Percentiles rank a stretch among this genome's conserved stretches.
phyloP scores from a whole-genome alignment of 2,888 invertebrate species.

The Lissocephala sabroskyi region DNA sequence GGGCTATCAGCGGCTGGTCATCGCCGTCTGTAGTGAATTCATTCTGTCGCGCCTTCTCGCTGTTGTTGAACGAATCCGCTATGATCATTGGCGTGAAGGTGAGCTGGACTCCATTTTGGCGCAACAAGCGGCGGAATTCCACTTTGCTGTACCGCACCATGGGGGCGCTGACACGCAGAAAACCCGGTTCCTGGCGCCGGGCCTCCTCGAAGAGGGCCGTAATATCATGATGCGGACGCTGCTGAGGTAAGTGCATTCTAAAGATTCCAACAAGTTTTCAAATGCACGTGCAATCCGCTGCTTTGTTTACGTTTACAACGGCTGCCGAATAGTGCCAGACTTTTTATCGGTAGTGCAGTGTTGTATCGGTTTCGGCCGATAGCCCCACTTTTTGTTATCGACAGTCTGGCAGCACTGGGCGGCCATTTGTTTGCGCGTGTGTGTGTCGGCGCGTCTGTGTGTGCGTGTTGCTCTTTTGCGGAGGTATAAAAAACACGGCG shows the following conservation, averaged over 20 bases:
- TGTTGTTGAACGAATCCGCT: slow-evolving; percentile 93
- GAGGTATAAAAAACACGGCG: too few species aligned
- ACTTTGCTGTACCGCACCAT: slow-evolving; percentile 85
- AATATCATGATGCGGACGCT: slow-evolving; percentile 72
- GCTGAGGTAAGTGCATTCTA: slow-evolving; percentile 35
- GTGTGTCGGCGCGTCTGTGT: too few species aligned
- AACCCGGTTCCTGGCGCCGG: slow-evolving; percentile 72
- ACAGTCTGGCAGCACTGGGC: background rate
- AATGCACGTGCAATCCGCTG: background rate
- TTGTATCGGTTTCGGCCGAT: too few species aligned
- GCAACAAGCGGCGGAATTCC: slow-evolving; percentile 83
- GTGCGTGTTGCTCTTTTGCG: too few species aligned
- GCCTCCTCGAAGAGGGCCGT: slow-evolving; percentile 78
- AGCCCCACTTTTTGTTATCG: too few species aligned
- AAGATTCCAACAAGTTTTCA: background rate
- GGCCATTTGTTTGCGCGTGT: too few species aligned
- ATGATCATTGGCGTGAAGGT: slow-evolving; percentile 98
- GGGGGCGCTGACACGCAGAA: slow-evolving; percentile 90
- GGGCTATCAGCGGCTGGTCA: slow-evolving; percentile 91
- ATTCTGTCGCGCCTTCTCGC: slow-evolving; percentile 86
- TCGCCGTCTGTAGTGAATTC: slow-evolving; percentile 85
- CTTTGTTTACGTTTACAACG: background rate
- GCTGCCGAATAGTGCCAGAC: too few species aligned
- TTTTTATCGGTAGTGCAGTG: too few species aligned
- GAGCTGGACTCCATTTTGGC: slow-evolving; percentile 88